Base-by-base conservation (phyloP, 2,888 invertebrate genomes). In the Megalurothrips usitatus region DNA sequence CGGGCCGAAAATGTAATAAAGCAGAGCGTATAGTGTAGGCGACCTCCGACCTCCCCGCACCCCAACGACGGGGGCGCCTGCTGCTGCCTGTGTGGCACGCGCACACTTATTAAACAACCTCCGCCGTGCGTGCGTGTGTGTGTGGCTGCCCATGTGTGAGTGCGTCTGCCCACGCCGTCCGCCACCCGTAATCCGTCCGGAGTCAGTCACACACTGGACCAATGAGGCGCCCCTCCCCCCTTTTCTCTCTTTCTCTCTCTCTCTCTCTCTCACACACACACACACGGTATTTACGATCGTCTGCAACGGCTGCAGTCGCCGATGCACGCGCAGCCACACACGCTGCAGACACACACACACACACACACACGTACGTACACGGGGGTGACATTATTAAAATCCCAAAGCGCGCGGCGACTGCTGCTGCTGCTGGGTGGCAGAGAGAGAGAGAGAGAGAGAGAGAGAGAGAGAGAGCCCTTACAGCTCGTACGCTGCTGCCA, bases 141-240 rank as follows among this genome's bases (percentile, higher is more conserved):
- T 58, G 58, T 14, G 58, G 11, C 14, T 58, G 58, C 2, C 14
- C 2, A 17, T 58, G 58, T 58, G 58, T n/a, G 52, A 2, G 58
- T 8, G 11, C 58, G 58, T 17, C 58, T 6, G 19, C 14, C 58
- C 14, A 17, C 58, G 58, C 23, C 23, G 9, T 10, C 26, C n/a
- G 68, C 23, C 23, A 23, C 23, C 26, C n/a, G 68, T 75, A 75
- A 75, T 75, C 68, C 68, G 68, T 75, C 68, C 23, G 68, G 26
- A 75, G 68, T 75, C 68, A 75, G 68, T 26, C 23, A 26, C 11
- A 52, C 14, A 19, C 52, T 19, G 58, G 58, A 58, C 58, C 58
- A 8, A 58, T 17, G 8, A n/a, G 2, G 52, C 52, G 52, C 52
- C 14, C 52, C 6, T 10, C 19, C 52, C 10, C 52, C 10, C 52